Evolutionary conservation across 53 echinoderm and acorn worm genomes (phyloP).

Genomic region (Astropecten irregularis): DNA sequence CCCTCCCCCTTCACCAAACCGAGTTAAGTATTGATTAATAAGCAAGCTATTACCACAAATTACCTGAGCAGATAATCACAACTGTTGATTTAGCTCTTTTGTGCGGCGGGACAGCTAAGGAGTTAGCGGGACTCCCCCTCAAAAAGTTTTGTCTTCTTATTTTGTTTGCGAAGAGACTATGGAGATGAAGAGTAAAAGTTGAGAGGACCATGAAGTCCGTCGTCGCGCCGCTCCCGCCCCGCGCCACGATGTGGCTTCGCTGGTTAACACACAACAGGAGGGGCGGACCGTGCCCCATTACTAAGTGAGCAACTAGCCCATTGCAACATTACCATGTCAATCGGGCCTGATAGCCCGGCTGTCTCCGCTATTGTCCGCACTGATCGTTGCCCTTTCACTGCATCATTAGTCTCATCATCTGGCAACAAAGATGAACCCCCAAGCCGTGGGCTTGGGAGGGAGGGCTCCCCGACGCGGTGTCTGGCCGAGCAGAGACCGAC

Average conservation of each 20-base stretch:
- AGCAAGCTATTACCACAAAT: conserved; percentile 44
- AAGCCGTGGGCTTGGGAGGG: background rate
- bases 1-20: too few relatives aligned
- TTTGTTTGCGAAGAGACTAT: too few relatives aligned
- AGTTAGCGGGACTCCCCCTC: background rate
- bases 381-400: conserved; percentile 39
- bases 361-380: conserved; percentile 40
- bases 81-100: background rate
- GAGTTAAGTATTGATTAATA: conserved; percentile 42
- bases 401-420: conserved; percentile 50
- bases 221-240: too few relatives aligned
- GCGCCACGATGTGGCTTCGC: too few relatives aligned
- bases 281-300: too few relatives aligned
- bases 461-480: background rate
- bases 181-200: too few relatives aligned
- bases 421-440: conserved; percentile 16
- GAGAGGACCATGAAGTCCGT: too few relatives aligned
- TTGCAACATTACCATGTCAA: background rate
- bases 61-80: conserved; percentile 33
- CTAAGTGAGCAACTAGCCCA: conserved; percentile 30
- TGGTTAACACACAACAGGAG: too few relatives aligned
- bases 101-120: background rate
- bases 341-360: conserved; percentile 25
- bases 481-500: background rate
- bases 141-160: too few relatives aligned